A percentile compares a stretch with the other conserved stretches of the same genome.
Conservation (phyloP, 2,888 invertebrate species). For the Achlya flavicornis region DNA sequence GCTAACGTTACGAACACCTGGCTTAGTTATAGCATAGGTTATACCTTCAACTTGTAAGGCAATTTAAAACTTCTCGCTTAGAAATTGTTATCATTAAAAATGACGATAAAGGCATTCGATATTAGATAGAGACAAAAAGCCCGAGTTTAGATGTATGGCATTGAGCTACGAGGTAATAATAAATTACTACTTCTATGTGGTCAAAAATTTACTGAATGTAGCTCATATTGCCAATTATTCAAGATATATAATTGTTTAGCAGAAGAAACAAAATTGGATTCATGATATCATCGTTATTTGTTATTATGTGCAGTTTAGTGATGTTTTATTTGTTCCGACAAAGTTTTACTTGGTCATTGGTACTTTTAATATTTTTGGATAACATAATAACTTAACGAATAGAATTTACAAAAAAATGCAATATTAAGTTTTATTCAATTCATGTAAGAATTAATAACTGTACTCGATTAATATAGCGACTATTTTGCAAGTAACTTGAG, state of each 20-base stretch:
- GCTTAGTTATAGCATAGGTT: constrained; percentile 19
- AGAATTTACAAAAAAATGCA: too few relatives aligned
- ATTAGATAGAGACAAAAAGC: constrained; percentile 32
- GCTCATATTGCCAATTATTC: neutral
- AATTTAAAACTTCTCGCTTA: constrained; percentile 42
- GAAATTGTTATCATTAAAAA: constrained; percentile 45
- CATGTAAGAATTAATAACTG: too few relatives aligned
- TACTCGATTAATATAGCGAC: too few relatives aligned
- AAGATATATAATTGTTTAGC: neutral
- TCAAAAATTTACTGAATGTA: neutral
- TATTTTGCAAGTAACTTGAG: too few relatives aligned
- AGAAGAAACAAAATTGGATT: constrained; percentile 16
- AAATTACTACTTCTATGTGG: neutral
- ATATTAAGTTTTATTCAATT: too few relatives aligned
- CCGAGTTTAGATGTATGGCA: neutral
- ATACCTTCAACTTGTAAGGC: constrained; percentile 31
- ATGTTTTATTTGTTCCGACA: neutral
- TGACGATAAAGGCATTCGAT: constrained; percentile 36
- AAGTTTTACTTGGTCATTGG: neutral
- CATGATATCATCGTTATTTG: constrained; percentile 48
- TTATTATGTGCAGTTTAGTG: constrained; percentile 31
- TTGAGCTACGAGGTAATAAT: neutral
- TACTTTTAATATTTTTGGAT: too few relatives aligned
- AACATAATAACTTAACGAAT: too few relatives aligned
- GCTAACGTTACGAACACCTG: constrained; percentile 46